Percentiles rank a stretch among this genome's conserved stretches.
Conservation (phyloP, 2,113 vertebrate species). For the Pteruthius melanotis region DNA sequence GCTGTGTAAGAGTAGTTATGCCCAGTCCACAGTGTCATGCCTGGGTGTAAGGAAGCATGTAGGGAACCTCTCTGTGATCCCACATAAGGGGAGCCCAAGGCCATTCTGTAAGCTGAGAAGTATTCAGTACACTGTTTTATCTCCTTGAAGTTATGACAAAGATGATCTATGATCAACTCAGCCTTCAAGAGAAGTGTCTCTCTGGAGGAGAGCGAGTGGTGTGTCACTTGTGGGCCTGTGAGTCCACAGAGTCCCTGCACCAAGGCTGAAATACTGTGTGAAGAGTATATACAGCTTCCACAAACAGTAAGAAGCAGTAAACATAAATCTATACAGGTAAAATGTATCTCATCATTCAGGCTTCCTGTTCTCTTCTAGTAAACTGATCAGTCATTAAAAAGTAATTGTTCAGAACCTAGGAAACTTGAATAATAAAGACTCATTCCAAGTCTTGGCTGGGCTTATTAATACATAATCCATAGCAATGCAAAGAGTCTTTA, state of each 20-base stretch:
- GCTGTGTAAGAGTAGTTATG: background rate
- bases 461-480: background rate
- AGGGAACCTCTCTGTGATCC: background rate
- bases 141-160: background rate
- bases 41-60: background rate
- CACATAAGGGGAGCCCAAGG: background rate
- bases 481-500: background rate
- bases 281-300: background rate
- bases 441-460: background rate
- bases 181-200: background rate
- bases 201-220: fast-evolving
- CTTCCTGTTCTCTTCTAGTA: background rate
- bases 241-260: background rate
- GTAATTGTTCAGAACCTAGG: background rate
- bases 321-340: background rate
- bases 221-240: background rate
- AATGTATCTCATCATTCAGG: background rate
- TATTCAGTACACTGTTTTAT: background rate
- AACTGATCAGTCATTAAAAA: background rate
- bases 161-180: background rate
- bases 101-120: background rate
- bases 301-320: background rate
- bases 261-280: background rate
- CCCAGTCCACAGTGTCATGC: background rate
- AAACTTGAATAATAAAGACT: background rate